Base-by-base conservation (phyloP, 2,113 vertebrate species). In the Haemorhous mexicanus region DNA sequence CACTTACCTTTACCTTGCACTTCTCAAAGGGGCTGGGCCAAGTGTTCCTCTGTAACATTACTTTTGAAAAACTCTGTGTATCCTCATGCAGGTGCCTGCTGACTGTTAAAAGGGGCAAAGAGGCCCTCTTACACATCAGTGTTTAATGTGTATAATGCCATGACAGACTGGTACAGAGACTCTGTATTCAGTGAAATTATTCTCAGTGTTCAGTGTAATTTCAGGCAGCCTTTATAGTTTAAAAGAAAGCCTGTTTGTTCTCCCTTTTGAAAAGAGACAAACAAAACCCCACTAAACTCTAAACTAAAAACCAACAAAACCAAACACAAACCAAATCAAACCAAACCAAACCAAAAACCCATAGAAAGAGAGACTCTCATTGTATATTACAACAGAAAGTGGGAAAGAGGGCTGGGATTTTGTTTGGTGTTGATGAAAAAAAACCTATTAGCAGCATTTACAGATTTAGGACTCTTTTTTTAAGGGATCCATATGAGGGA, bases 1-100 rank as follows among this genome's bases (percentile, higher is more conserved):
- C 89, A 92, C 84, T 91, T 97, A 95, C 85, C 90, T 84, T 90
- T 90, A 93, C 68, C 26, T 84, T 47, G 32, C 52, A 41, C 68
- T 80, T 85, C 41, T 11, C 47, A 59, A 21, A 58, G 69, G 46
- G 84, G 33, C 53, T 27, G 61, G 68, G 52, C 58, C 44, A 76
- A 62, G 41, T 43, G 41, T 52, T 81, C 16, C 17, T 91, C 39
- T 53, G 0, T 27, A 61, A 75, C 7, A 26, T 8, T 19, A 16
- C 28, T 77, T 59, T 27, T 78, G 44, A 74, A 63, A 87, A 92
- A 53, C 47, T 26, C 13, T 33, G 32, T 43, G 2, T 14, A 47
- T 61, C 61, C 84, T 68, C 61, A 12, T 52, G 23, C 15, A 74
- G 63, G 43, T 88, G 30, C 33, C 46, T 68, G 50, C 74, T 56